Evolutionary conservation across 2,888 invertebrate genomes (phyloP), one percentile per base, ranked within the genome.

Genomic region (Agrochola litura): DNA sequence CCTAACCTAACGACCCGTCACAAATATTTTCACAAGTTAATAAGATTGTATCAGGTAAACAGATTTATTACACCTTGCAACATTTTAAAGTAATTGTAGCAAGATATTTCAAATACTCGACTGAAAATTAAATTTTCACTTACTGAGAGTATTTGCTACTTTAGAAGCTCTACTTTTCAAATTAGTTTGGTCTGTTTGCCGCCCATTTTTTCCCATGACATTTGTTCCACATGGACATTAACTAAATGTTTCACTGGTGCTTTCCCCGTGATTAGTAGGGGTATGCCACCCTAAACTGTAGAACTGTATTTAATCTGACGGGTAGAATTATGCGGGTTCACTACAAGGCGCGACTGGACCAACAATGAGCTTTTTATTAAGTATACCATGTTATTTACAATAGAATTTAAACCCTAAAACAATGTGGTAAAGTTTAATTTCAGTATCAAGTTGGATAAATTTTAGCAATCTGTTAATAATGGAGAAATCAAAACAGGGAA

Each of bases 401-500:
- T 3, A 56, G 1, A 91, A 86, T 89, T 75, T 86, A 41, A 76
- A 85, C 89, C 80, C 76, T 94, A 91, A 52, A 0, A 0, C 0
- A 0, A 60, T 52, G 0, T 0, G 0, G 70, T 90, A 92, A 71
- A 79, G 87, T 73, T 43, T 72, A 70, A 85, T 84, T 91, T 60
- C 25, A 56, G 16, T 12, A 22, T 2, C 22, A 25, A 9, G 30
- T 37, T 61, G 64, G 56, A 52, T 65, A 85, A 84, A 90, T 90
- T 93, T 94, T 92, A 91, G 93, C 94, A 94, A 94, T 94, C 91
- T 91, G 90, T 89, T 90, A 90, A 92, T 93, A 93, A 94, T 92
- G 91, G 91, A 92, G 92, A 94, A 95, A 95, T 96, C 95, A 95
- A 93, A 95, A 95, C 93, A 92, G 91, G 91, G 92, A 93, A 93